A percentile compares a stretch with the other conserved stretches of the same genome.
phyloP scores from a whole-genome alignment of 2,888 invertebrate genomes.

The Zaprionus bogoriensis region DNA sequence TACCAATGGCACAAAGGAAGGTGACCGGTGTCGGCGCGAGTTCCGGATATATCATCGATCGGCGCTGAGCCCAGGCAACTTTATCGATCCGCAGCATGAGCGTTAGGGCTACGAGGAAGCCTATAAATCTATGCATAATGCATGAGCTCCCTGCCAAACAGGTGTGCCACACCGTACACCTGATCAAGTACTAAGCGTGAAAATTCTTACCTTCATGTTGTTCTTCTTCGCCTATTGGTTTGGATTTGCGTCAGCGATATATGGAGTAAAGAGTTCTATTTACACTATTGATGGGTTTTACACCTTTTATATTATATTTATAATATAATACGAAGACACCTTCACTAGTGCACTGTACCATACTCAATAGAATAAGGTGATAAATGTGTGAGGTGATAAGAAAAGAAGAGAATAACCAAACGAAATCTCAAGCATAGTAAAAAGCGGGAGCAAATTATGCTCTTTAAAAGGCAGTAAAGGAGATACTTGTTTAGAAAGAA shows the following conservation, averaged over 20 bases:
- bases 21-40: conserved; percentile 81
- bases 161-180: conserved; percentile 3
- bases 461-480: too few species aligned
- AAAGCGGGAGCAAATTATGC: too few species aligned
- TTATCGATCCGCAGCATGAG: background rate
- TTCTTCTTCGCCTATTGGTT: background rate
- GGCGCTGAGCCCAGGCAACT: background rate
- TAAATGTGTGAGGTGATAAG: background rate
- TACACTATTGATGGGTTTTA: conserved; percentile 11
- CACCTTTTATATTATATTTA: conserved; percentile 3
- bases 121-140: background rate
- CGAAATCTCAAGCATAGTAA: too few species aligned
- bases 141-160: background rate
- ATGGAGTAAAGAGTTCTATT: conserved; percentile 7
- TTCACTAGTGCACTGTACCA: background rate
- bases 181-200: conserved; percentile 10
- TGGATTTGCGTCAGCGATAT: background rate
- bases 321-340: background rate
- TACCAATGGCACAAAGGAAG: conserved; percentile 81
- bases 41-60: conserved; percentile 76
- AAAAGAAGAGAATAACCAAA: background rate
- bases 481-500: too few species aligned
- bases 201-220: background rate
- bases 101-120: background rate
- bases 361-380: too few species aligned